phyloP scores from a whole-genome alignment of 64 coral and sea anemone genomes.

The Actinia equina region DNA sequence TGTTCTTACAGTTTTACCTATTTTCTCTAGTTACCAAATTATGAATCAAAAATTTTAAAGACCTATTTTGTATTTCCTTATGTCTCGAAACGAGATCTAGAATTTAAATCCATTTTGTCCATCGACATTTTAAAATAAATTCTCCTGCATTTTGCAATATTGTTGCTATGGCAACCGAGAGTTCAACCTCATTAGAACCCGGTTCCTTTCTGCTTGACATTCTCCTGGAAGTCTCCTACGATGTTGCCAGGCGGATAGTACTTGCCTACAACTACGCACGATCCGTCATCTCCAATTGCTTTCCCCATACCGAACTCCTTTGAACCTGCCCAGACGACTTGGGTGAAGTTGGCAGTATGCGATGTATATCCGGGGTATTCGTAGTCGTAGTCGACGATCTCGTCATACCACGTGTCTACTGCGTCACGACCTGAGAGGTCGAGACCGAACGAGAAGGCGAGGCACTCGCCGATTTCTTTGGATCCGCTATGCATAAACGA shows the following conservation, averaged over 20 bases:
- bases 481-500: conserved; percentile 80
- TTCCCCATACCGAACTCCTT: conserved; percentile 90
- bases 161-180: background rate
- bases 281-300: conserved; percentile 69
- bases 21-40: background rate
- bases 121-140: background rate
- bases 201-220: conserved; percentile 51
- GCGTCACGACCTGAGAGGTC: conserved; percentile 61
- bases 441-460: conserved; percentile 71
- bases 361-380: conserved; percentile 65
- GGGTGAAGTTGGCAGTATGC: conserved; percentile 78
- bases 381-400: conserved; percentile 76
- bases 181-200: background rate
- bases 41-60: background rate
- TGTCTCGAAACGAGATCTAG: background rate
- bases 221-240: conserved; percentile 77
- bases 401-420: conserved; percentile 90
- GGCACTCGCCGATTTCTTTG: conserved; percentile 77
- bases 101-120: background rate
- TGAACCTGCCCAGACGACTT: conserved; percentile 69
- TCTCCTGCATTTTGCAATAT: background rate
- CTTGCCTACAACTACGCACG: conserved; percentile 64
- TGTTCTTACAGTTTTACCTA: background rate
- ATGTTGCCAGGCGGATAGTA: conserved; percentile 87
- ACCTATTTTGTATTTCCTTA: background rate